phyloP scores from a whole-genome alignment of 2,113 vertebrate genomes.

The Ameiurus melas region DNA sequence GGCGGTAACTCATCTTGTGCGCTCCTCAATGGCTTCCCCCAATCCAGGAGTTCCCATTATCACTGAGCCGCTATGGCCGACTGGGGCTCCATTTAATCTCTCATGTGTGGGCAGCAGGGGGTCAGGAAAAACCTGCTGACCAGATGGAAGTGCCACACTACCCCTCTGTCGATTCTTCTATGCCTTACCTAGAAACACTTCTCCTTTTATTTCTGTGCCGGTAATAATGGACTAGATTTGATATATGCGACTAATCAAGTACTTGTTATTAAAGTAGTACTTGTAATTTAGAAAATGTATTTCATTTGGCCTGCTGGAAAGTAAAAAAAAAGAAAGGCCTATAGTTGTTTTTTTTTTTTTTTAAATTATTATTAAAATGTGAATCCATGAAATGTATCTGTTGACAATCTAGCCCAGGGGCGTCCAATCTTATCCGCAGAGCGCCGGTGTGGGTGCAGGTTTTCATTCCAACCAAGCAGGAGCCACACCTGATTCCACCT shows the following conservation, averaged over 20 bases:
- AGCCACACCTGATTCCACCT: too few relatives aligned
- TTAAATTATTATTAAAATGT: too few relatives aligned
- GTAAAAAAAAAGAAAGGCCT: too few relatives aligned
- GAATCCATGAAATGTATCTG: background rate
- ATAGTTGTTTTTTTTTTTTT: too few relatives aligned
- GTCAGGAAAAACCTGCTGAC: constrained; percentile 46
- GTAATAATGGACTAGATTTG: background rate
- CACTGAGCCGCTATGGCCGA: constrained; percentile 13
- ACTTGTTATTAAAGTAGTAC: too few relatives aligned
- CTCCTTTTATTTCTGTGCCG: constrained; percentile 1
- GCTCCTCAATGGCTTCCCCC: constrained; percentile 1
- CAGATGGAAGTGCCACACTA: constrained; percentile 40
- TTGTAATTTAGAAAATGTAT: too few relatives aligned
- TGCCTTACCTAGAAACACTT: background rate
- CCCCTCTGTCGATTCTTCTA: background rate
- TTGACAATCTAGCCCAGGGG: background rate
- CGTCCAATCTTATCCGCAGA: too few relatives aligned
- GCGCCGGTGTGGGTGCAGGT: too few relatives aligned
- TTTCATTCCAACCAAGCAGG: too few relatives aligned
- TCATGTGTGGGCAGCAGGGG: constrained; percentile 40
- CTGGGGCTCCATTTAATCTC: constrained; percentile 39
- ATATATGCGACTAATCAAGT: background rate
- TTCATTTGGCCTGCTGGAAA: too few relatives aligned
- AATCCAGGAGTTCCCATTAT: constrained; percentile 44
- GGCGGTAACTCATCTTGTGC: constrained; percentile 31